Conservation (phyloP, 1,140 invertebrate species). For the Cydia amplana region DNA sequence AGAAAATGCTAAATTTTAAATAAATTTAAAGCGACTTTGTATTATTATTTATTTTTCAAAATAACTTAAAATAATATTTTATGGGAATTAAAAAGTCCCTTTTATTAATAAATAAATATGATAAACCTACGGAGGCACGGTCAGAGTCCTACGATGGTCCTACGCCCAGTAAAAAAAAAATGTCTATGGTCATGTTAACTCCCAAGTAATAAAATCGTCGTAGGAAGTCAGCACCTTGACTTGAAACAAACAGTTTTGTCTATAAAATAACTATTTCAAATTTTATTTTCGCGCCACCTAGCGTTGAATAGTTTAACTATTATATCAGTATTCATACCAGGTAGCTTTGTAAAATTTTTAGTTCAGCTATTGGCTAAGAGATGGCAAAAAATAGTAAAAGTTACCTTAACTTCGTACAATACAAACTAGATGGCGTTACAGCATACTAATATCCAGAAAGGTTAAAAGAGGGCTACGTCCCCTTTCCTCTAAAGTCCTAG, state of each 20-base stretch:
- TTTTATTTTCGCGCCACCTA: constrained; percentile 1
- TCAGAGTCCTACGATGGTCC: not conserved
- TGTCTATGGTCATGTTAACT: not conserved
- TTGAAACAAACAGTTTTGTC: not conserved
- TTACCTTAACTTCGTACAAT: not conserved
- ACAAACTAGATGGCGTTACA: not conserved
- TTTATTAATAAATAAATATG: not conserved
- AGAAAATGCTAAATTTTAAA: not conserved
- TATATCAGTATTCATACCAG: no score
- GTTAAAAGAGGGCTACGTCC: no score
- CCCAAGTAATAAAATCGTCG: not conserved
- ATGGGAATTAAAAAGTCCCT: not conserved
- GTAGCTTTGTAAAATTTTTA: no score
- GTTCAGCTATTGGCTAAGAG: not conserved
- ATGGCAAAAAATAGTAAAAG: not conserved
- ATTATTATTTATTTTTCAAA: not conserved
- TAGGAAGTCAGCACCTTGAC: not conserved
- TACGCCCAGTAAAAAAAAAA: not conserved
- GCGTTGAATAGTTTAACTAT: not conserved
- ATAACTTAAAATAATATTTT: not conserved
- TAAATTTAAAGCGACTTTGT: not conserved
- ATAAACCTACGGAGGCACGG: not conserved
- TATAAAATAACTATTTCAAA: not conserved
- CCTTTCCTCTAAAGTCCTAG: no score
- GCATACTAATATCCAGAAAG: no score